Percentiles rank a stretch among this genome's conserved stretches.
phyloP scores from a whole-genome alignment of 35 echinoderm and acorn worm species.

The Eucidaris tribuloides region DNA sequence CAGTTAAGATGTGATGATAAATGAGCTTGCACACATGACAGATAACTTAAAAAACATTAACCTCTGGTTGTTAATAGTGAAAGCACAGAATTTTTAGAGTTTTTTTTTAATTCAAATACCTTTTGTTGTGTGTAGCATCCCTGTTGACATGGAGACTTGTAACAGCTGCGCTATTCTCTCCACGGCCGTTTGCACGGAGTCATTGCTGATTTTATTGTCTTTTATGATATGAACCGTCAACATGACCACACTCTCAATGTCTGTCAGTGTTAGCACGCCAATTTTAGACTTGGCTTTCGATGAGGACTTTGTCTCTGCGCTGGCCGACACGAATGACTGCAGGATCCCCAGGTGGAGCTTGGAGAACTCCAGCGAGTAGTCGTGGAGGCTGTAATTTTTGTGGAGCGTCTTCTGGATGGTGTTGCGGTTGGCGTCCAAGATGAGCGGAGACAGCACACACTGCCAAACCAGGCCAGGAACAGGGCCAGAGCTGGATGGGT shows the following conservation, averaged over 20 bases:
- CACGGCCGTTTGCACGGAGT: constrained; percentile 28
- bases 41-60: too few species aligned
- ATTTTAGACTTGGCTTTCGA: constrained; percentile 19
- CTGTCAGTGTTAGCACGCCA: background rate
- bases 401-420: background rate
- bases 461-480: constrained; percentile 40
- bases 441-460: constrained; percentile 38
- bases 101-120: constrained; percentile 19
- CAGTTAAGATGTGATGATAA: too few species aligned
- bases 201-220: constrained; percentile 5
- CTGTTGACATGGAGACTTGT: constrained; percentile 45
- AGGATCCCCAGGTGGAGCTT: constrained; percentile 45
- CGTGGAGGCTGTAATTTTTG: background rate
- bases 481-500: constrained; percentile 17
- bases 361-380: constrained; percentile 33
- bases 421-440: background rate
- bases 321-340: constrained; percentile 15
- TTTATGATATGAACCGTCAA: constrained; percentile 13
- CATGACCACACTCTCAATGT: constrained; percentile 43
- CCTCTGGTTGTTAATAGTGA: too few species aligned
- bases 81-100: too few species aligned
- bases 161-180: constrained; percentile 50
- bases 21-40: too few species aligned
- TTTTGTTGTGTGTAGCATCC: constrained; percentile 25
- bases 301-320: background rate